Percentiles rank a stretch among this genome's conserved stretches.
Conservation (phyloP, 2,113 vertebrate genomes). For the Romanogobio albipinnatus region DNA sequence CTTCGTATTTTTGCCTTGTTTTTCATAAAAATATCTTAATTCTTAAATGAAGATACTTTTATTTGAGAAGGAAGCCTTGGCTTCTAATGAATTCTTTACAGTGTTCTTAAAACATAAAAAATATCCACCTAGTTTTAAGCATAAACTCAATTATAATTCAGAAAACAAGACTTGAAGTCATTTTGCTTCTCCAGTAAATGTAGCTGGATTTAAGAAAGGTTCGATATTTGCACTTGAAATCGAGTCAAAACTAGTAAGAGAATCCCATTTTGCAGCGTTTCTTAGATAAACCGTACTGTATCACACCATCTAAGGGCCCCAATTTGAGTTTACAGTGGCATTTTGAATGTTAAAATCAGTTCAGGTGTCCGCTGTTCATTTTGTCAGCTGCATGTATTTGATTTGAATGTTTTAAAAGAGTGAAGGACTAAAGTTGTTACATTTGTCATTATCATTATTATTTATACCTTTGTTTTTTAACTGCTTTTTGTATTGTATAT, state of each 20-base stretch:
- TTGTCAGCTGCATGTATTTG: conserved; percentile 1
- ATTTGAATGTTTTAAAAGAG: neutral
- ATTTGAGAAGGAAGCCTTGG: neutral
- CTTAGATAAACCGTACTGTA: conserved; percentile 3
- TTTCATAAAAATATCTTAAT: neutral
- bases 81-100: neutral
- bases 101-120: neutral
- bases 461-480: neutral
- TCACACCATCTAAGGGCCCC: conserved; percentile 2
- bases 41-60: neutral
- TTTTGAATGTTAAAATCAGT: neutral
- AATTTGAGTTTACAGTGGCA: neutral
- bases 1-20: neutral
- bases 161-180: neutral
- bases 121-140: neutral
- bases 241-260: neutral
- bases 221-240: neutral
- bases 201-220: neutral
- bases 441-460: neutral
- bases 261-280: neutral
- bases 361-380: neutral
- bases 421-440: conserved; percentile 4
- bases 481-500: neutral
- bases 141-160: neutral
- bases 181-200: neutral